Base-by-base conservation (phyloP, 2,888 invertebrate species). In the Ellobium chinense region DNA sequence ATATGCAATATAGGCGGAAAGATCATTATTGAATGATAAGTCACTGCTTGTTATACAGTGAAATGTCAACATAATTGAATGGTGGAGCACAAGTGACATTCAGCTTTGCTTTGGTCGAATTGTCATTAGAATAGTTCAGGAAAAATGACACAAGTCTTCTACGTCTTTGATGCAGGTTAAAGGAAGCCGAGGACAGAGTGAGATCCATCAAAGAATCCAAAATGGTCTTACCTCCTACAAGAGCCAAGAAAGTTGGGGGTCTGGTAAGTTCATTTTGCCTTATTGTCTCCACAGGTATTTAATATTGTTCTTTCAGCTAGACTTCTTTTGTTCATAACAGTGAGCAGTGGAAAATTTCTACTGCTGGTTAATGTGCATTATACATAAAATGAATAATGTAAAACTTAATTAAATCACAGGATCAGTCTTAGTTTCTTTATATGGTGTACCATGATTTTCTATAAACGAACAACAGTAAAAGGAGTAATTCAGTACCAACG, bases 231-330 rank as follows among this genome's bases (percentile, higher is more conserved):
- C 83, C 85, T 12, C 81, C 84, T 21, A 89, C 87, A 66, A 80
- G 87, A 39, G 84, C 87, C 12, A 80, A 86, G 27, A 88, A 86
- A 70, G 83, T 85, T 46, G 89, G 89, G 1, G 88, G 89, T 60
- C 80, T 89, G 85, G 89, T 89, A 79, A 82, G 88, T 83, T 18
- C 1, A 18, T 27, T 63, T 39, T 37, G 12, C 14, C 27, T 18
- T 56, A 1, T 5, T 54, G 65, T 24, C 5, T 54, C 12, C 29
- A 68, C 21, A 66, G 27, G 4, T n/a, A 31, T n/a, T n/a, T n/a
- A n/a, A n/a, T n/a, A n/a, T n/a, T n/a, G n/a, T n/a, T n/a, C n/a
- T n/a, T n/a, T n/a, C n/a, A n/a, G n/a, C n/a, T n/a, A n/a, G n/a
- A n/a, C n/a, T n/a, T n/a, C 18, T 58, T 36, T 75, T 69, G 7